A percentile compares a stretch with the other conserved stretches of the same genome.
Evolutionary conservation across 2,113 vertebrate genomes (phyloP).

Genomic region (Excalfactoria chinensis): DNA sequence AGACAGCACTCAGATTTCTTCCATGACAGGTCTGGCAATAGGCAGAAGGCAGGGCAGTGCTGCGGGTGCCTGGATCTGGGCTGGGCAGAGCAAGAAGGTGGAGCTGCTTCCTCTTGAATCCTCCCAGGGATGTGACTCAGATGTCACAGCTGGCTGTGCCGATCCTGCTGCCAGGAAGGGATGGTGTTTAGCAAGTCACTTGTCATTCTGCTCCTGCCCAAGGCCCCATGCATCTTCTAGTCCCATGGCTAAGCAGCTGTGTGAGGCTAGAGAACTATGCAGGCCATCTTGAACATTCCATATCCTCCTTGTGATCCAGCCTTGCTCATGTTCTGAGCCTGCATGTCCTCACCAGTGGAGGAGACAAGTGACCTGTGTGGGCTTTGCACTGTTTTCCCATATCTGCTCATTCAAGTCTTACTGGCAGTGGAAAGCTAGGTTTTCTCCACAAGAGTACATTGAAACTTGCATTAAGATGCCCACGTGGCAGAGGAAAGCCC

Average conservation of each 20-base stretch:
- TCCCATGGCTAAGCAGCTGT: not conserved
- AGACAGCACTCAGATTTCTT: slow-evolving; percentile 11
- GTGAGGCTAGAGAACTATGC: no score
- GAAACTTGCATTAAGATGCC: not conserved
- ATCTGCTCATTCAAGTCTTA: not conserved
- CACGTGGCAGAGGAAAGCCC: accelerated
- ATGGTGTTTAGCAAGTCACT: not conserved
- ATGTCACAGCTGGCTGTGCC: slow-evolving; percentile 45
- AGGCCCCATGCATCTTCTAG: not conserved
- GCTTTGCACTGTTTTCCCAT: not conserved
- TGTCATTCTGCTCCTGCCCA: slow-evolving; percentile 29
- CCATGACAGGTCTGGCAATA: slow-evolving; percentile 1
- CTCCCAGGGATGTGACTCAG: slow-evolving; percentile 56
- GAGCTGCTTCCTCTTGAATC: slow-evolving; percentile 23
- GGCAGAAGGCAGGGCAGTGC: not conserved
- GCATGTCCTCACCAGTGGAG: not conserved
- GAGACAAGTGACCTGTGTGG: not conserved
- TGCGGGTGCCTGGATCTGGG: not conserved
- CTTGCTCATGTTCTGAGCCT: not conserved
- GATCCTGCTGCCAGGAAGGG: slow-evolving; percentile 54
- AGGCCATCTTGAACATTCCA: not conserved
- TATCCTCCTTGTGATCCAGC: not conserved
- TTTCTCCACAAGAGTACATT: not conserved
- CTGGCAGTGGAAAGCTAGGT: not conserved
- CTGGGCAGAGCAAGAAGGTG: slow-evolving; percentile 53